Evolutionary conservation across 2,113 vertebrate genomes (phyloP), one percentile per base, ranked within the genome.

Genomic region (Myiagra hebetior): DNA sequence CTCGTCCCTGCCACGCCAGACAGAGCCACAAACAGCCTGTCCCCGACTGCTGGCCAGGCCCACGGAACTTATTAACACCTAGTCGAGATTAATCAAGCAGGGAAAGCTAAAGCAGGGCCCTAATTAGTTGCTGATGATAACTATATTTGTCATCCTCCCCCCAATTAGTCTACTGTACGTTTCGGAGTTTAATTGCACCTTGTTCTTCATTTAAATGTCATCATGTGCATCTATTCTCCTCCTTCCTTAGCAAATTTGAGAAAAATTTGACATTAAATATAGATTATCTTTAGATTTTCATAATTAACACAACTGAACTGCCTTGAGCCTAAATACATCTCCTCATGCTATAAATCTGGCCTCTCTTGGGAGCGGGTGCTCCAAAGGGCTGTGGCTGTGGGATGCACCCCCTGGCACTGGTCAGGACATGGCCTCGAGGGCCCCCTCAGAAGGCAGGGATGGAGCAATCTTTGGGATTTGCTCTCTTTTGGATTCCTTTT

Each of bases 91-190:
- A 98, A 98, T 98, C 98, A 98, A 95, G 97, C 94, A 31, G 95
- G 95, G 95, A 96, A 97, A 96, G 97, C 98, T 93, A 94, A 98
- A 98, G 97, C 95, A 93, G 96, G 96, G 95, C 97, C 96, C 98
- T 98, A 98, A 98, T 98, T 98, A 98, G 98, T 98, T 91, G 97
- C 96, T 91, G 95, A 97, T 98, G 98, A 98, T 98, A 98, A 98
- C 98, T 98, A 70, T 98, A 98, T 98, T 98, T 98, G 98, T 98
- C 98, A 98, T 98, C 96, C 97, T 96, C 96, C 97, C 98, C 98
- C 94, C 98, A 98, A 98, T 98, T 98, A 98, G 97, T 97, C 98
- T 97, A 92, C 98, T 97, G 97, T 98, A 98, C 97, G 60, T 98
- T 98, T 97, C 56, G 91, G 98, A 97, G 97, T 97, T 98, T 98